Evolutionary conservation across 2,113 vertebrate species (phyloP), one percentile per base, ranked within the genome.

Genomic region (Camelus bactrianus): DNA sequence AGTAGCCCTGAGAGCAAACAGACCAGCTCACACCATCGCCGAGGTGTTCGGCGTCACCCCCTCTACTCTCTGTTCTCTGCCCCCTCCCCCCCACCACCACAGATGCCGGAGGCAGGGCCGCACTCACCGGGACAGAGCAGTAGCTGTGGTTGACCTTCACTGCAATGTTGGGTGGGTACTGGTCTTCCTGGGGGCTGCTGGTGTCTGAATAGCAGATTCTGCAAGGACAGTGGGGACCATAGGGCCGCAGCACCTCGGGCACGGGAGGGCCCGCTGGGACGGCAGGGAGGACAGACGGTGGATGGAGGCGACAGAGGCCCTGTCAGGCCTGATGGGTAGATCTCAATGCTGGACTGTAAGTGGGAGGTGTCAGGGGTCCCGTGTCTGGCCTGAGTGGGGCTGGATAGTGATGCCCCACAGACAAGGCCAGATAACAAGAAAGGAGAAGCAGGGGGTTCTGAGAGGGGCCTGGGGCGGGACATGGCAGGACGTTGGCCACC

Each of bases 91-190:
- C 1, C 3, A 0, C 24, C 70, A 38, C 3, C 1, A 0, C 10
- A 1, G 19, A 7, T 9, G 56, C 56, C 1, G 0, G 0, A 19
- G 56, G 3, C 26, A 42, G 38, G 48, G 7, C 28, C 17, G 38
- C 24, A 97, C 99, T 99, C 96, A 99, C 99, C 90, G 99, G 99
- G 91, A 99, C 99, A 0, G 99, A 99, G 99, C 99, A 99, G 98
- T 99, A 99, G 96, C 99, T 99, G 97, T 99, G 99, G 98, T 99
- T 99, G 94, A 99, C 99, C 98, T 99, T 99, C 95, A 99, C 99
- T 2, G 99, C 99, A 6, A 99, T 99, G 98, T 99, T 99, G 17
- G 99, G 99, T 32, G 99, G 99, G 98, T 99, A 99, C 98, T 99
- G 99, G 98, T 99, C 99, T 98, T 99, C 99, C 98, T 99, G 99